These are phyloP conservation scores for Drosophila meridionalis DNA, from an alignment of 2,888 invertebrate species.

Conservation along the genomic window DNA sequence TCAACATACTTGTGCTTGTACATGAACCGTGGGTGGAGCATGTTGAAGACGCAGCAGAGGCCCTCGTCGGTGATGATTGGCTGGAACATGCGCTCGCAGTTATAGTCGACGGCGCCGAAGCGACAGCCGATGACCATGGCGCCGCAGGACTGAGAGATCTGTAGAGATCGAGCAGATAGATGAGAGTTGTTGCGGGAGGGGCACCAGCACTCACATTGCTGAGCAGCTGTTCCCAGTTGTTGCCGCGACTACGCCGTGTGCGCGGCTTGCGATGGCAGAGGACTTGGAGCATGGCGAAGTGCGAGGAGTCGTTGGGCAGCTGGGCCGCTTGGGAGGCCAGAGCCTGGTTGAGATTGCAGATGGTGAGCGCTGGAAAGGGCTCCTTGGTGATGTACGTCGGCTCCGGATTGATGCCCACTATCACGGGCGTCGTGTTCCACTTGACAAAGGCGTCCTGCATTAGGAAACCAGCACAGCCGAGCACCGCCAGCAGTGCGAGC, in stretches of 20 bases:
- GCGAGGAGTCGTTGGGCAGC: slow-evolving; percentile 61
- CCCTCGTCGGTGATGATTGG: slow-evolving; percentile 93
- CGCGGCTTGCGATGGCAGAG: slow-evolving; percentile 72
- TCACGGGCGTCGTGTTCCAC: slow-evolving; percentile 91
- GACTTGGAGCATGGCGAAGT: slow-evolving; percentile 75
- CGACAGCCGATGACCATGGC: slow-evolving; percentile 89
- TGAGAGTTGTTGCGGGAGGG: no score
- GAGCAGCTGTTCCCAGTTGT: slow-evolving; percentile 79
- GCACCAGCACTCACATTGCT: slow-evolving; percentile 59
- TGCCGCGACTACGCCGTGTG: slow-evolving; percentile 35
- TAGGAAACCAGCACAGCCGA: slow-evolving; percentile 89
- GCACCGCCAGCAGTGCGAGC: slow-evolving; percentile 88
- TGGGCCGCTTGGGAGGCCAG: slow-evolving; percentile 87
- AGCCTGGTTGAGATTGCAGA: slow-evolving; percentile 94
- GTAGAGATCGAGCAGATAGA: not conserved
- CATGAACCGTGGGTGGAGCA: slow-evolving; percentile 87
- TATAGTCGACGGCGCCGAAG: slow-evolving; percentile 87
- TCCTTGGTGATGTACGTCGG: slow-evolving; percentile 89
- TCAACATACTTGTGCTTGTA: slow-evolving; percentile 63
- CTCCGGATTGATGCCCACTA: slow-evolving; percentile 90
- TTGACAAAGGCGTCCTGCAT: slow-evolving; percentile 90
- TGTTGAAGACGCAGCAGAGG: slow-evolving; percentile 93
- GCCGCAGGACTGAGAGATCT: slow-evolving; percentile 91
- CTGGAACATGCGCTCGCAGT: slow-evolving; percentile 90
- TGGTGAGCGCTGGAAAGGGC: slow-evolving; percentile 93